Evolutionary conservation across 1,140 invertebrate species (phyloP), one percentile per base, ranked within the genome.

Genomic region (Brachionus rubens): DNA sequence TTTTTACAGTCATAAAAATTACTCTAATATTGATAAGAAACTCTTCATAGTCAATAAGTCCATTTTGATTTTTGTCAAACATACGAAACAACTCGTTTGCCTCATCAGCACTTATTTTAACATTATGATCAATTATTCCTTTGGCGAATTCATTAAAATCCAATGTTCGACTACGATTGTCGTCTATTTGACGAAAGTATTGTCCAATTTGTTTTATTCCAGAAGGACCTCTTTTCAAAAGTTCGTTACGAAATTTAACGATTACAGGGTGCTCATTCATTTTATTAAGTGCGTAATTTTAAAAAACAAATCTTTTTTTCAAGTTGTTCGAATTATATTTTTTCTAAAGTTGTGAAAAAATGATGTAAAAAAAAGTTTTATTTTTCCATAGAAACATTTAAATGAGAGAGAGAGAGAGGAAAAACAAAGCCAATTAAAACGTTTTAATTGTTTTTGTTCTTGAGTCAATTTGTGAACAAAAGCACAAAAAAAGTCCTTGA

Each of bases 101-200:
- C 65, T 91, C 91, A 21, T 89, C 88, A 0, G 89, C 87, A 0
- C 80, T 70, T 5, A 92, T 81, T 12, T 90, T 88, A 50, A 96
- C 81, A 2, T 91, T 92, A 28, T 89, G 89, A 78, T 96, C 92
- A 52, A 87, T 86, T 36, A 97, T 86, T 5, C 93, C 93, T 83
- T 88, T 88, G 2, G 85, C 83, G 80, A 97, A 94, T 84, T 98
- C 94, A 70, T 92, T 90, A 41, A 89, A 86, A 79, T 90, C 91
- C 24, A 97, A 83, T 41, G 89, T 87, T 81, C 91, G 91, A 83
- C 90, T 94, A 16, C 90, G 90, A 83, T 97, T 92, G 77, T 96
- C 92, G 82, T 97, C 94, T 90, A 96, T 93, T 67, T 90, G 87
- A 52, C 92, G 89, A 82, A 98, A 97, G 78, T 91, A 86, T 83